Percentiles rank a stretch among this genome's conserved stretches.
These are phyloP conservation scores for Sericinus montela DNA, from an alignment of 2,888 invertebrate genomes.

Conservation along the genomic window DNA sequence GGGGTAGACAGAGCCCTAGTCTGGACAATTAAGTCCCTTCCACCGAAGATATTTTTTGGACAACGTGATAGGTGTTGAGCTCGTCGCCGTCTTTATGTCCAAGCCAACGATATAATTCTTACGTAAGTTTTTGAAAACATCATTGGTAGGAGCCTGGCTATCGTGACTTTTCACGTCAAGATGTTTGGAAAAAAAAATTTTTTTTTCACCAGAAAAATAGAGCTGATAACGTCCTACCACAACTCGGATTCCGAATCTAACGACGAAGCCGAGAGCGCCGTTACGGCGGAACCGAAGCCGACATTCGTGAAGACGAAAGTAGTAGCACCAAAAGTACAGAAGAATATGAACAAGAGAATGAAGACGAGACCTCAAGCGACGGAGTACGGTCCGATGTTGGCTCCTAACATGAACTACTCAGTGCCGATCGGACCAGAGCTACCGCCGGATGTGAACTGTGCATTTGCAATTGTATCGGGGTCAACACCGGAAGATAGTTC, in stretches of 20 bases:
- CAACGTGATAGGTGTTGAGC: too few relatives aligned
- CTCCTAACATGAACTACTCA: slow-evolving; percentile 52
- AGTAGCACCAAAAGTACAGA: too few relatives aligned
- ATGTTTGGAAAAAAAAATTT: neutral
- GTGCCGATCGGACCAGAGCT: slow-evolving; percentile 65
- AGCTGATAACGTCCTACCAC: slow-evolving; percentile 77
- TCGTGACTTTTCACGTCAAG: too few relatives aligned
- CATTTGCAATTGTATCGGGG: slow-evolving; percentile 30
- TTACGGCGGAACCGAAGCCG: slow-evolving; percentile 26
- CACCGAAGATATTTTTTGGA: too few relatives aligned
- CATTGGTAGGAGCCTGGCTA: too few relatives aligned
- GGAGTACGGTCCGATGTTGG: slow-evolving; percentile 58
- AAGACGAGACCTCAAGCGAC: slow-evolving; percentile 39
- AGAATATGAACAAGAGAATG: slow-evolving; percentile 41
- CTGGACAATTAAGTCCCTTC: too few relatives aligned
- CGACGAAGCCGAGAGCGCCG: slow-evolving; percentile 55
- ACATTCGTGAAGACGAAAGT: slow-evolving; percentile 26
- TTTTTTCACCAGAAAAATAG: slow-evolving; percentile 69
- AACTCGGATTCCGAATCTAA: slow-evolving; percentile 77
- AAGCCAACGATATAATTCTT: too few relatives aligned
- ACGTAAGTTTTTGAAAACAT: too few relatives aligned
- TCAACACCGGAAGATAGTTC: slow-evolving; percentile 29
- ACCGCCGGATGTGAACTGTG: slow-evolving; percentile 38
- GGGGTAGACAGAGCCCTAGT: too few relatives aligned
- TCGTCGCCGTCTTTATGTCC: too few relatives aligned